Conservation (phyloP, 2,797 vertebrate species). For the Thaleichthys pacificus region DNA sequence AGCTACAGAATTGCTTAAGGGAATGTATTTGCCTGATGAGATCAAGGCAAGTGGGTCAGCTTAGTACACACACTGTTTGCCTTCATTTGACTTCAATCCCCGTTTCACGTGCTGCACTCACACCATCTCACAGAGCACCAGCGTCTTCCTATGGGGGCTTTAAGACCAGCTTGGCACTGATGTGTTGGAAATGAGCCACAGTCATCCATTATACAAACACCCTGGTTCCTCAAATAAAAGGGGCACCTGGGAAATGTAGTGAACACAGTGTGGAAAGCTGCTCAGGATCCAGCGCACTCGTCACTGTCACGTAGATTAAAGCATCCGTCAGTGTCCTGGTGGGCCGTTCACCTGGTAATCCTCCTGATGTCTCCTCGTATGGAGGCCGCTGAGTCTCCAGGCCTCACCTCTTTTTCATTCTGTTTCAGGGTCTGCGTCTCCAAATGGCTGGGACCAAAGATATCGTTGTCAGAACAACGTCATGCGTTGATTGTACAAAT, state of each 20-base stretch:
- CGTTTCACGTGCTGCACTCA: not conserved
- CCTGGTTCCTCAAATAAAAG: constrained; percentile 42
- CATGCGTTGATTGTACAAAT: not conserved
- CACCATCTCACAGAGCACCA: constrained; percentile 52
- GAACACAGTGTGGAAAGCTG: not conserved
- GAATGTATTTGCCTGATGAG: not conserved
- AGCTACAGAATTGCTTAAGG: not conserved
- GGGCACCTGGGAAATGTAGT: constrained; percentile 36
- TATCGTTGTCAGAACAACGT: not conserved
- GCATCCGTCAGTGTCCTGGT: not conserved
- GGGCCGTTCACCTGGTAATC: not conserved
- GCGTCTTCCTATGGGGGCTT: too few species aligned
- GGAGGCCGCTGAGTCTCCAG: not conserved
- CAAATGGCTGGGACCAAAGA: too few species aligned
- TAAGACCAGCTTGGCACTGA: too few species aligned
- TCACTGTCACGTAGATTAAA: not conserved
- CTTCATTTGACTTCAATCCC: too few species aligned
- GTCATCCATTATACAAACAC: not conserved
- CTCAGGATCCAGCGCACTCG: not conserved
- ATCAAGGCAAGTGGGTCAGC: not conserved
- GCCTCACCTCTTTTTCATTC: not conserved
- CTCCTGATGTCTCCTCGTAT: not conserved
- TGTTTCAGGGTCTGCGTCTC: too few species aligned
- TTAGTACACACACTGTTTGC: not conserved
- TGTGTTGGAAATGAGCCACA: too few species aligned